These are phyloP conservation scores for Hydractinia symbiolongicarpus DNA, from an alignment of 30 jellyfish, hydroid and myxozoan genomes.

Conservation along the genomic window DNA sequence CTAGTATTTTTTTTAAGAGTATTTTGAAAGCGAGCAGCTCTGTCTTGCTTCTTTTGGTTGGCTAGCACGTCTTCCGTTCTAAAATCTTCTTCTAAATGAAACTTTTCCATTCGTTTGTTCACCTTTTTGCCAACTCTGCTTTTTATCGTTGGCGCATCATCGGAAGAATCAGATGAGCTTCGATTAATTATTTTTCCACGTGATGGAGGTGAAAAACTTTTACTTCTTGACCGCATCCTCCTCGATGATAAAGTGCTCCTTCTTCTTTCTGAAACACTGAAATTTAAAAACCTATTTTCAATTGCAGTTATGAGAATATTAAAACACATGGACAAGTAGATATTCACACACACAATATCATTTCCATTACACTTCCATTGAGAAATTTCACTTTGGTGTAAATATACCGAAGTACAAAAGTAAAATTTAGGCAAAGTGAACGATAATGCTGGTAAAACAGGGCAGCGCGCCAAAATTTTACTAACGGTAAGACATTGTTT, in stretches of 20 bases:
- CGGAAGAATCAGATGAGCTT: constrained; percentile 31
- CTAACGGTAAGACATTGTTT: no score
- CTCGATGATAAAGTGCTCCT: constrained; percentile 29
- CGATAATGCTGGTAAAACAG: no score
- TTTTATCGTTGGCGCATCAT: constrained; percentile 1
- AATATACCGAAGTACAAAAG: no score
- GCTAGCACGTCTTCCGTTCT: constrained; percentile 44
- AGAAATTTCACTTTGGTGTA: no score
- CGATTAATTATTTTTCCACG: constrained; percentile 13
- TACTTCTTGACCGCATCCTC: constrained; percentile 29
- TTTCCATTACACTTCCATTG: no score
- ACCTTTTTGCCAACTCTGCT: constrained; percentile 34
- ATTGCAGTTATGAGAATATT: no score
- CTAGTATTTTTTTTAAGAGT: constrained; percentile 4
- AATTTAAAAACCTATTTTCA: background rate
- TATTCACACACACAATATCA: no score
- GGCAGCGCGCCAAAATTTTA: no score
- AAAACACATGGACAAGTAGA: no score
- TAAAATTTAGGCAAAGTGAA: no score
- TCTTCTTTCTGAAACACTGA: constrained; percentile 24
- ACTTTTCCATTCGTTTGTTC: background rate
- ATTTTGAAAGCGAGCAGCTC: constrained; percentile 68
- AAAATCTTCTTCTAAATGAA: constrained; percentile 1
- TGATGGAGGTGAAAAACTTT: constrained; percentile 7
- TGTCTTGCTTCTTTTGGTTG: constrained; percentile 47